Percentiles rank a stretch among this genome's conserved stretches.
Conservation (phyloP, 2,113 vertebrate genomes). For the Eonycteris spelaea region DNA sequence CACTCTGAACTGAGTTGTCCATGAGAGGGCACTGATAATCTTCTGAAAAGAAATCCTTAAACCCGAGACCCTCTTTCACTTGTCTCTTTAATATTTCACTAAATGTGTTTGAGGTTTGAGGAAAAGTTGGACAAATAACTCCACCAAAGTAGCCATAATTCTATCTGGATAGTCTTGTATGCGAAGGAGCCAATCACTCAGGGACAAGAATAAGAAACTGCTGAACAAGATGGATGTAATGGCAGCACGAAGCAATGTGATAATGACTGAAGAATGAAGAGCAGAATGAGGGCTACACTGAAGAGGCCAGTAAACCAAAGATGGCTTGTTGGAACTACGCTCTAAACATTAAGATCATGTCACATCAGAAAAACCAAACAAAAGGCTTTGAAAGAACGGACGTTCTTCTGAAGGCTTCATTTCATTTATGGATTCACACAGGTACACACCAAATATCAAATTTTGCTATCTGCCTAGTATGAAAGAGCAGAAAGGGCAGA, state of each 20-base stretch:
- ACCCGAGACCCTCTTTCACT: not conserved
- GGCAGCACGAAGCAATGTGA: not conserved
- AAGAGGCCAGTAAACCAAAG: not conserved
- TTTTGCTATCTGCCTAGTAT: not conserved
- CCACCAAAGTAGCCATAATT: not conserved
- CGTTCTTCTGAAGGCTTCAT: not conserved
- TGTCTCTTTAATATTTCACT: not conserved
- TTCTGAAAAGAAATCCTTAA: not conserved
- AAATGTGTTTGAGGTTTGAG: not conserved
- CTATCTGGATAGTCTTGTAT: not conserved
- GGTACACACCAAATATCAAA: not conserved
- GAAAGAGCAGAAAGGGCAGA: not conserved
- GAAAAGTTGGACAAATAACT: not conserved
- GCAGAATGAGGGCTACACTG: not conserved
- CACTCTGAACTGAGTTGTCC: not conserved
- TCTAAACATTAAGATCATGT: not conserved
- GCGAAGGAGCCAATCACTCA: not conserved
- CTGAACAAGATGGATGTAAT: not conserved
- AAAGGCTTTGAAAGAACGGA: not conserved
- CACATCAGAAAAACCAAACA: not conserved
- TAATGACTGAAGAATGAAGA: not conserved
- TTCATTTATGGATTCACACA: not conserved
- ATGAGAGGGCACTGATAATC: not conserved
- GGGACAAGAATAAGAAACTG: constrained; percentile 17
- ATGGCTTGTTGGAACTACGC: not conserved